Evolutionary conservation across 2,888 invertebrate species (phyloP), one percentile per base, ranked within the genome.

Genomic region (Fabriciana adippe): DNA sequence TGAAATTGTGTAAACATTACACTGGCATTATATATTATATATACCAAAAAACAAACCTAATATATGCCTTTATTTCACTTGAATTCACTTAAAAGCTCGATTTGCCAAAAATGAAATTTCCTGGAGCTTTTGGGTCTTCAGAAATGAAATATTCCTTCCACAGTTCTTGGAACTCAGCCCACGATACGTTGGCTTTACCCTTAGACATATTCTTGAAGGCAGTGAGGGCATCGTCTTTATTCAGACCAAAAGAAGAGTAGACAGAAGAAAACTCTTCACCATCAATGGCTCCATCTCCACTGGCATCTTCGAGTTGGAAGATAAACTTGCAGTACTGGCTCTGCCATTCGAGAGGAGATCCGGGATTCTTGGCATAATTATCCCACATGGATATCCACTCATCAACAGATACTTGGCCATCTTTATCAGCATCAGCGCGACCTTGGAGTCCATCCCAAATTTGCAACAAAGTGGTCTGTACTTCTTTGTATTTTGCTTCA

Each of bases 341-440:
- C 85, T 97, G 97, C 97, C 97, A 97, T 70, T 96, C 96, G 70
- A 95, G 93, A 47, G 96, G 95, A 57, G 94, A 93, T 54, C 94
- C 93, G 0, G 96, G 96, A 78, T 95, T 95, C 85, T 95, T 95
- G 57, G 96, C 95, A 79, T 94, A 97, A 48, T 95, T 94, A 75
- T 96, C 95, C 97, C 97, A 97, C 95, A 97, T 96, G 72, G 94
- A 92, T 77, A 96, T 95, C 97, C 97, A 97, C 86, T 98, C 97
- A 13, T 97, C 97, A 59, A 96, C 94, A 72, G 96, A 96, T 61
- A 98, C 96, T 92, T 96, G 95, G 8, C 97, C 97, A 77, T 98
- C 97, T 79, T 96, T 95, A 86, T 98, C 95, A 64, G 95, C 94
- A 82, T 98, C 97, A n/a, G 97, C 97, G 73, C 95, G 93, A 74